Evolutionary conservation across 2,888 invertebrate species (phyloP), one percentile per base, ranked within the genome.

Genomic region (Phaonia tiefii): DNA sequence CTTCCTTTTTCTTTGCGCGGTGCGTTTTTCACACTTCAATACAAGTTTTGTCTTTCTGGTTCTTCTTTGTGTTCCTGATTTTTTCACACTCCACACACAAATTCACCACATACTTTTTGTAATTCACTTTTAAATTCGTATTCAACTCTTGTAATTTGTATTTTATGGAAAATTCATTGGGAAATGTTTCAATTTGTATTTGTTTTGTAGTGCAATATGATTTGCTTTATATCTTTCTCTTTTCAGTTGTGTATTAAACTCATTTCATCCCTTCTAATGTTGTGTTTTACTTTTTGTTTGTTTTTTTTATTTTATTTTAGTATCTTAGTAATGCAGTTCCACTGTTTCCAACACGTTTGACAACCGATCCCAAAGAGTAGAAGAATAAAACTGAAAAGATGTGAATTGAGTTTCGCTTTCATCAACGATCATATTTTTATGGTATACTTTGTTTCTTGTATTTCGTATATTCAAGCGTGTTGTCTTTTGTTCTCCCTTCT

Each of bases 351-450:
- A 37, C 44, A 78, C 75, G 54, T 67, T 77, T 20, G 37, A 74
- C 75, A 86, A 88, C 88, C 88, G 87, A 86, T 86, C 86, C 86
- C 84, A 85, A 85, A 86, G 86, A 88, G 86, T 85, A 85, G 85
- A 86, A 86, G 84, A 88, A 88, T 86, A 85, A 87, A 88, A 88
- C 88, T 88, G 86, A 88, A 84, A 83, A 84, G 70, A 76, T 73
- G 26, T 77, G 70, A 76, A 60, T 17, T 72, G 69, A 65, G 58
- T 75, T 78, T 83, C 80, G 70, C 80, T 82, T 82, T 82, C 82
- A 75, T 79, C 66, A 69, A 80, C 63, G 80, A 80, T 80, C 80
- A 75, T 37, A 60, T 60, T 70, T 58, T 74, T 65, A 17, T 60
- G 46, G 22, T 66, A n/a, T n/a, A 49, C 58, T 67, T 71, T 75